phyloP scores from a whole-genome alignment of 2,113 vertebrate species.

The Urocynchramus pylzowi region DNA sequence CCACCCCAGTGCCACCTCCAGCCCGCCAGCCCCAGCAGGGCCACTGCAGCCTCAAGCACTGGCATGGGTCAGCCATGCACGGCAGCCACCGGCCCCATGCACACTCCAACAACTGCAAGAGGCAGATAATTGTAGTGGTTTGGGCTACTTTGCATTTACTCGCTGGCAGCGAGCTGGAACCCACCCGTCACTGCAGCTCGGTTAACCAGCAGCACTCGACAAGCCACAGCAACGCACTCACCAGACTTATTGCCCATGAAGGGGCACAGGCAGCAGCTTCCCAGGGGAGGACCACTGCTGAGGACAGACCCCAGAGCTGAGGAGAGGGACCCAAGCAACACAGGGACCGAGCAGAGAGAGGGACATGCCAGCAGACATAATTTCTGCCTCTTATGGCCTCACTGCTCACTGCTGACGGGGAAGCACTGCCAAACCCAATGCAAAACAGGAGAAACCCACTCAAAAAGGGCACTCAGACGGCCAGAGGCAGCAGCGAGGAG shows the following conservation, averaged over 20 bases:
- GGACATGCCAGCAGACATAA: rapidly evolving
- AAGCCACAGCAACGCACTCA: neutral
- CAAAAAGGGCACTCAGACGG: neutral
- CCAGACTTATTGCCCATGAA: neutral
- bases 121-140: constrained; percentile 52
- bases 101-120: neutral
- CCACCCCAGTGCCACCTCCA: neutral
- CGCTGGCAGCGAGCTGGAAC: constrained; percentile 5
- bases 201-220: constrained; percentile 48
- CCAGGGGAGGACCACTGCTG: neutral
- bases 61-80: neutral
- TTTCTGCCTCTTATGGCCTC: neutral
- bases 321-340: neutral
- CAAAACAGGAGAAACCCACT: neutral
- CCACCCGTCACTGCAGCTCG: constrained; percentile 9
- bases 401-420: neutral
- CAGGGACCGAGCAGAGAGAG: rapidly evolving
- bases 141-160: constrained; percentile 39
- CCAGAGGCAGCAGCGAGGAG: neutral
- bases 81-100: neutral
- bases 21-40: neutral
- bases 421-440: neutral
- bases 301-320: neutral
- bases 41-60: neutral
- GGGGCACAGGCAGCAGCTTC: neutral